These are phyloP conservation scores for Nemoura dubitans DNA, from an alignment of 2,888 invertebrate species.

Conservation along the genomic window DNA sequence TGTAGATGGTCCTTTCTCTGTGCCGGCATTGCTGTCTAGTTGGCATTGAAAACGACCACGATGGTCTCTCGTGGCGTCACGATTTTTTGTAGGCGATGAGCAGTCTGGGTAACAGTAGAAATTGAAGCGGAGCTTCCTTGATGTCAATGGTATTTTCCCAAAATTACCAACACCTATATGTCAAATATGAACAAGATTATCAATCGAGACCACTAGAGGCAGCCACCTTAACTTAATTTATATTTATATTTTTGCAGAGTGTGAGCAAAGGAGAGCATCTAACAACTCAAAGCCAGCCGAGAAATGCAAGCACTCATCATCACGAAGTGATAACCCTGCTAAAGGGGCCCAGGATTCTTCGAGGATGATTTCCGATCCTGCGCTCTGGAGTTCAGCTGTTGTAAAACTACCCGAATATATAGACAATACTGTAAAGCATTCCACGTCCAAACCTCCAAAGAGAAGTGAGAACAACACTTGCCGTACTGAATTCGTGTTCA, in stretches of 20 bases:
- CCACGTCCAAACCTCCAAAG: conserved; percentile 32
- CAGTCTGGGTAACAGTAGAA: too few species aligned
- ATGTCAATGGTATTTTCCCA: too few species aligned
- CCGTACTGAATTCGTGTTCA: conserved; percentile 47
- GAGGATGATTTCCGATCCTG: not conserved
- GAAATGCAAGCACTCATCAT: conserved; percentile 41
- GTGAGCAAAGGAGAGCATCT: conserved; percentile 32
- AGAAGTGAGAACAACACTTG: conserved; percentile 34
- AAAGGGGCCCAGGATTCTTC: not conserved
- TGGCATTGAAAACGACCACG: too few species aligned
- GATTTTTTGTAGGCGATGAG: too few species aligned
- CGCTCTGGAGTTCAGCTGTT: conserved; percentile 39
- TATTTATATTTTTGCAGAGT: conserved; percentile 21
- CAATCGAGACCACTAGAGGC: too few species aligned
- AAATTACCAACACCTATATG: too few species aligned
- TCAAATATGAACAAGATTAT: too few species aligned
- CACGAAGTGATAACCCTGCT: not conserved
- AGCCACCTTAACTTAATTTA: not conserved
- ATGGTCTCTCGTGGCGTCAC: too few species aligned
- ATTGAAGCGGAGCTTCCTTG: too few species aligned
- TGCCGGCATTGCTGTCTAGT: too few species aligned
- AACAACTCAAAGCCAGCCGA: conserved; percentile 42
- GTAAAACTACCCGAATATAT: conserved; percentile 41
- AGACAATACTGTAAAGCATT: conserved; percentile 28
- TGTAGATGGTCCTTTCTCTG: too few species aligned